Conservation (phyloP, 2,797 vertebrate genomes). For the Crenuchus spilurus region DNA sequence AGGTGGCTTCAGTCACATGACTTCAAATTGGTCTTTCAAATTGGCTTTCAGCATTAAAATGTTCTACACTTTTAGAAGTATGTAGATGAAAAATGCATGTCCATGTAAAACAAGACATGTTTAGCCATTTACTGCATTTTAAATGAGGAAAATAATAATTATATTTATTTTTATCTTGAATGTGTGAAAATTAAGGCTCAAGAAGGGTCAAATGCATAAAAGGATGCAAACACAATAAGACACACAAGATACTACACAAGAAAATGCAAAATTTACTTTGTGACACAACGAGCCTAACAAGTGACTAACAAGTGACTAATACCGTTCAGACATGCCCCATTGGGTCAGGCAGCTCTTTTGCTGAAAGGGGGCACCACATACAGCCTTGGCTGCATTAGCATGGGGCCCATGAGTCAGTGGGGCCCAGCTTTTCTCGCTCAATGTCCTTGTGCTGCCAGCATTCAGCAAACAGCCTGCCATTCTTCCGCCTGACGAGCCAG, state of each 20-base stretch:
- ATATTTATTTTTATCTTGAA: too few species aligned
- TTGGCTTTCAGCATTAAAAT: too few species aligned
- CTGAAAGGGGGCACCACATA: constrained; percentile 55
- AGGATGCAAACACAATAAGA: background rate
- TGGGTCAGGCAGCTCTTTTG: constrained; percentile 57
- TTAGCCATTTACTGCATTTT: too few species aligned
- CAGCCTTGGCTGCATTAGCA: constrained; percentile 70
- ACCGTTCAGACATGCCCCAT: constrained; percentile 59
- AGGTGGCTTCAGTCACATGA: too few species aligned
- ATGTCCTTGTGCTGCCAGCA: constrained; percentile 69
- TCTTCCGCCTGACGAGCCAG: constrained; percentile 78
- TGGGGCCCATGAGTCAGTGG: constrained; percentile 65
- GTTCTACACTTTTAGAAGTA: too few species aligned
- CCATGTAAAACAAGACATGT: too few species aligned
- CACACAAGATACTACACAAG: background rate
- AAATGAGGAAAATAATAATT: too few species aligned
- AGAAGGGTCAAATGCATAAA: background rate
- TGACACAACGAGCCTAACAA: constrained; percentile 13
- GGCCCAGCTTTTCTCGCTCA: constrained; percentile 71
- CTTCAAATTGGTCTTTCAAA: too few species aligned
- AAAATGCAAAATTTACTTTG: background rate
- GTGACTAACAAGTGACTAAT: constrained; percentile 67
- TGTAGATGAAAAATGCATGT: too few species aligned
- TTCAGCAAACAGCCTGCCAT: constrained; percentile 80
- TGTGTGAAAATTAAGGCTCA: too few species aligned